Evolutionary conservation across 2,888 invertebrate species (phyloP).

Genomic region (Tubulanus polymorphus): DNA sequence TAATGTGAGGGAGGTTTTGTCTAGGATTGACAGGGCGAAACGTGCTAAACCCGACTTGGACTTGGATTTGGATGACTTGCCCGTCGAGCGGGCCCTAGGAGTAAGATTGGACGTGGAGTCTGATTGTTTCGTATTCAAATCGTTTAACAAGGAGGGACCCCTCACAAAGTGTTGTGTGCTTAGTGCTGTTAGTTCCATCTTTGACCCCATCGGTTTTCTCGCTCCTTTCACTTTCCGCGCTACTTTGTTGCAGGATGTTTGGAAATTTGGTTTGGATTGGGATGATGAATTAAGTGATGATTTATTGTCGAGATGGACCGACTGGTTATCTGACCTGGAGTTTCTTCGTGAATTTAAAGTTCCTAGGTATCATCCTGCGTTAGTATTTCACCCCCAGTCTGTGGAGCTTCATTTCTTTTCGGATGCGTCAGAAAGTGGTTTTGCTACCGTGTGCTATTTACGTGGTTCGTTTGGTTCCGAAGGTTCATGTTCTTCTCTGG

Average conservation of each 20-base stretch:
- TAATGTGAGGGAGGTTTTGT: neutral
- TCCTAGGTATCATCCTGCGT: neutral
- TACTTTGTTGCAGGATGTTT: neutral
- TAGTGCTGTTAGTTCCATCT: slow-evolving; percentile 1
- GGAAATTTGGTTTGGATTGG: neutral
- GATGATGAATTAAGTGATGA: neutral
- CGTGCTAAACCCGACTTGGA: neutral
- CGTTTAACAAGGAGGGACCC: neutral
- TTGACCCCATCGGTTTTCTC: slow-evolving; percentile 3
- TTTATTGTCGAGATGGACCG: neutral
- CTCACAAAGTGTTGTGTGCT: slow-evolving; percentile 1
- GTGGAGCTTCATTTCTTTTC: neutral
- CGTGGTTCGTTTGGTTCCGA: neutral
- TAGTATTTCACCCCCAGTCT: neutral
- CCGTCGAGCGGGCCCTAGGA: neutral
- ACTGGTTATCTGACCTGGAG: neutral
- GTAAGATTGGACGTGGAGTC: neutral
- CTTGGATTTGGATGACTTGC: neutral
- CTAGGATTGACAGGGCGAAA: neutral
- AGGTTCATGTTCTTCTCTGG: neutral
- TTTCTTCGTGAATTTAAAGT: neutral
- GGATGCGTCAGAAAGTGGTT: neutral
- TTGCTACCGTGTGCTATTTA: neutral
- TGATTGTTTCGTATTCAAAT: neutral
- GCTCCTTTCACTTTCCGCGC: neutral